Evolutionary conservation across 2,797 vertebrate species (phyloP).

Genomic region (Enteromius thamalakanensis): DNA sequence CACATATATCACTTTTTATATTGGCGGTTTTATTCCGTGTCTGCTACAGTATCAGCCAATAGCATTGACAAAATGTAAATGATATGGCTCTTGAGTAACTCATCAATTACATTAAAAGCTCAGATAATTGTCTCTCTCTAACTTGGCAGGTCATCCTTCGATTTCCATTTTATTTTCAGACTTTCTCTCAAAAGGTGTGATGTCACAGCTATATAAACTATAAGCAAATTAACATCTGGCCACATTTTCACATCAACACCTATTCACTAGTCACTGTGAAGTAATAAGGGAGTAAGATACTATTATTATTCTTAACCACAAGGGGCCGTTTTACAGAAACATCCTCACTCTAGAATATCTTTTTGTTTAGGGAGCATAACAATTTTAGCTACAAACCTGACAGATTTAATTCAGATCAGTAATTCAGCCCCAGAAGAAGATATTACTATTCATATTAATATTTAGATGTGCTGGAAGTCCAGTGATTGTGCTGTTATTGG

Average conservation of each 20-base stretch:
- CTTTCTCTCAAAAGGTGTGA: not conserved
- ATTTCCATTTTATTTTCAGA: not conserved
- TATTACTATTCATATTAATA: not conserved
- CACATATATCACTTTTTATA: too few species aligned
- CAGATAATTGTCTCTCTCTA: not conserved
- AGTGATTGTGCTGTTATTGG: not conserved
- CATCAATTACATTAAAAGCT: not conserved
- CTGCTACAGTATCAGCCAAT: too few species aligned
- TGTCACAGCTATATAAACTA: not conserved
- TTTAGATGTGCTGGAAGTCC: not conserved
- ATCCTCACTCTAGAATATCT: not conserved
- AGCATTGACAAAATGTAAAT: not conserved
- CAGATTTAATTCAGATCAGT: not conserved
- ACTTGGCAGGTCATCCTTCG: not conserved
- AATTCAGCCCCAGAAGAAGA: not conserved
- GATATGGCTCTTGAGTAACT: not conserved
- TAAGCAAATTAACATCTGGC: not conserved
- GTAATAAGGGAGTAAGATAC: constrained; percentile 7
- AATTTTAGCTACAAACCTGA: not conserved
- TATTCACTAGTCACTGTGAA: not conserved
- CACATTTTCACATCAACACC: not conserved
- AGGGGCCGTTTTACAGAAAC: constrained; percentile 4
- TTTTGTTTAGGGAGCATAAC: not conserved
- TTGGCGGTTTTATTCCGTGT: too few species aligned
- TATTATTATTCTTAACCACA: not conserved